Base-by-base conservation (phyloP, 2,113 vertebrate genomes). In the Piliocolobus tephrosceles region DNA sequence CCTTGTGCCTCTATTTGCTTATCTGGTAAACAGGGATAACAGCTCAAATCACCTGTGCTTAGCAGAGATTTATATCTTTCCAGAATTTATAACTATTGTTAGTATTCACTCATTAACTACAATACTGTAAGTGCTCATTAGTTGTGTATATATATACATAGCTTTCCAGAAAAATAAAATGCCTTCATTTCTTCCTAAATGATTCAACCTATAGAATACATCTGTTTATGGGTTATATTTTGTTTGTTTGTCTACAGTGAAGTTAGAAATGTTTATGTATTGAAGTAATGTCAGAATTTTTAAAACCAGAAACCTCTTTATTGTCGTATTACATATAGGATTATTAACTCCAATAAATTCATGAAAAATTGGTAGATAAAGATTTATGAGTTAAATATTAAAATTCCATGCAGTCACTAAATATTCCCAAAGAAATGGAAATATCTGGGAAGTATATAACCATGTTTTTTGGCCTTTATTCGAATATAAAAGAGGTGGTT, bases 401-500 rank as follows among this genome's bases (percentile, higher is more conserved):
- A 96, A 97, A 91, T 83, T 81, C 27, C 13, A 57, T 20, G 3
- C 1, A 61, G 47, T 94, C 23, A 94, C 17, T 35, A 75, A 97
- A 88, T 88, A 81, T 45, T 93, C 73, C 89, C 78, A 95, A 86
- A 94, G 92, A 90, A 95, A 84, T 93, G 18, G 12, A 95, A 89
- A 84, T 92, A 88, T 9, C 35, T 92, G 13, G 27, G 12, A 95
- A 96, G 88, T 72, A 27, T 66, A 64, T 17, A 40, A 30, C 16
- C 61, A 76, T 47, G 45, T 38, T 25, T 86, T 64, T 43, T 38
- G 68, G 38, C 35, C 43, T 89, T 91, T 90, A 76, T 94, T 72
- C 95, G 25, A 83, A 61, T 95, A 97, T 86, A 47, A 58, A 91
- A 92, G 6, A 25, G 47, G 6, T 84, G 40, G 23, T 16, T 90